phyloP scores from a whole-genome alignment of 1,140 invertebrate genomes.

The Drosophila pseudoobscura region DNA sequence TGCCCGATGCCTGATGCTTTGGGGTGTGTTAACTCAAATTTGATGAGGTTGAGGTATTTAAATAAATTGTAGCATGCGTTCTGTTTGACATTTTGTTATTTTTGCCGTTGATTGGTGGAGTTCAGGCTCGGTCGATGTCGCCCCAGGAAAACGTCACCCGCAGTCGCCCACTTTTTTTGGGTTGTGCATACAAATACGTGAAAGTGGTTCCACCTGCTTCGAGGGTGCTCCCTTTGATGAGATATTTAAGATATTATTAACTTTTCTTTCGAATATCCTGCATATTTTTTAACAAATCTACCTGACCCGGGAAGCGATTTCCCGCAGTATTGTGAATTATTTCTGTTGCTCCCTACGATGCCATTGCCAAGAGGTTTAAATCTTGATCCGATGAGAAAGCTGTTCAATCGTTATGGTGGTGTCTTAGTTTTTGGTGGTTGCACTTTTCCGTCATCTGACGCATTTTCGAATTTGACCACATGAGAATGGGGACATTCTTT shows the following conservation, averaged over 20 bases:
- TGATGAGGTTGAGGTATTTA: conserved; percentile 76
- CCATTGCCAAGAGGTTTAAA: no score
- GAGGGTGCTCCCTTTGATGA: background rate
- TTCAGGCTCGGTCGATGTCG: conserved; percentile 5
- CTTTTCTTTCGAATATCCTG: no score
- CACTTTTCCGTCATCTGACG: no score
- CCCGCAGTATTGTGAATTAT: no score
- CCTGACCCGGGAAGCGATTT: no score
- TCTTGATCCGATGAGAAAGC: no score
- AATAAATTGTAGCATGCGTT: conserved; percentile 80
- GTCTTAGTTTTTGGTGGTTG: no score
- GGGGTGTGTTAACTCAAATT: conserved; percentile 71
- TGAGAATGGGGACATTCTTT: no score
- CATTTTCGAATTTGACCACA: no score
- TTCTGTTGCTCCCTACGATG: no score
- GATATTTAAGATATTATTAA: background rate
- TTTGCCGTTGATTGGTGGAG: conserved; percentile 74
- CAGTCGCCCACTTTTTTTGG: conserved; percentile 31
- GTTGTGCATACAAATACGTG: background rate
- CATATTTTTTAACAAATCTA: no score
- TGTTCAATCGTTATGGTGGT: no score
- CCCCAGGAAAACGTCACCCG: conserved; percentile 28
- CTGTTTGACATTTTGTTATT: conserved; percentile 82
- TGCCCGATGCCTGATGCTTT: conserved; percentile 36
- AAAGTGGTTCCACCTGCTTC: conserved; percentile 26